Conservation (phyloP, 2,797 vertebrate species). For the Pachyuromys duprasi region DNA sequence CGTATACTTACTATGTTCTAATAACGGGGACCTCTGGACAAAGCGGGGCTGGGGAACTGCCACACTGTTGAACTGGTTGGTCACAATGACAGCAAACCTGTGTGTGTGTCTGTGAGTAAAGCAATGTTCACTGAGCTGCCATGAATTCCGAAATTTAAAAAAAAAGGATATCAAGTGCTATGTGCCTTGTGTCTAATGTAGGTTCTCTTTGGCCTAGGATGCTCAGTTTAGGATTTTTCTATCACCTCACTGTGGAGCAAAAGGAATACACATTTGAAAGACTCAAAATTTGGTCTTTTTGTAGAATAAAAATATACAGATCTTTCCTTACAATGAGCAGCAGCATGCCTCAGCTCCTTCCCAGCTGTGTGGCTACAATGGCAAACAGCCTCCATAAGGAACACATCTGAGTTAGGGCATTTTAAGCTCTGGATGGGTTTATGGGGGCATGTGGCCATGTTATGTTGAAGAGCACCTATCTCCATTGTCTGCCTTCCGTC, state of each 20-base stretch:
- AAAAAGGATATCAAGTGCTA: background rate
- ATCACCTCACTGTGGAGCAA: background rate
- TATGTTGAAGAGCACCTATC: background rate
- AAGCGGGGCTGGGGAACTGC: background rate
- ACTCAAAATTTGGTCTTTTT: background rate
- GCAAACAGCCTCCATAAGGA: background rate
- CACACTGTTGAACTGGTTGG: background rate
- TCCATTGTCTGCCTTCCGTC: background rate
- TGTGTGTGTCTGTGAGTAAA: background rate
- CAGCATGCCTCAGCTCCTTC: background rate
- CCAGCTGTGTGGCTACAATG: background rate
- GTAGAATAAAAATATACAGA: background rate
- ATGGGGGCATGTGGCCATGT: too few relatives aligned
- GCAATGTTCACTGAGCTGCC: slow-evolving; percentile 8
- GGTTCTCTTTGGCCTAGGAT: background rate
- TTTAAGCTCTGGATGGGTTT: too few relatives aligned
- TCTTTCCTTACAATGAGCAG: background rate
- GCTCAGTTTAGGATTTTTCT: background rate
- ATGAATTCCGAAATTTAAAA: background rate
- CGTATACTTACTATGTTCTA: background rate
- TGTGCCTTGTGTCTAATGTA: background rate
- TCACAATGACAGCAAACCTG: background rate
- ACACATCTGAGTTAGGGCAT: background rate
- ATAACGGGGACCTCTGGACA: background rate
- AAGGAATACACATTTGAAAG: background rate